Evolutionary conservation across 2,888 invertebrate genomes (phyloP).

Genomic region (Sarcophaga subvicina): DNA sequence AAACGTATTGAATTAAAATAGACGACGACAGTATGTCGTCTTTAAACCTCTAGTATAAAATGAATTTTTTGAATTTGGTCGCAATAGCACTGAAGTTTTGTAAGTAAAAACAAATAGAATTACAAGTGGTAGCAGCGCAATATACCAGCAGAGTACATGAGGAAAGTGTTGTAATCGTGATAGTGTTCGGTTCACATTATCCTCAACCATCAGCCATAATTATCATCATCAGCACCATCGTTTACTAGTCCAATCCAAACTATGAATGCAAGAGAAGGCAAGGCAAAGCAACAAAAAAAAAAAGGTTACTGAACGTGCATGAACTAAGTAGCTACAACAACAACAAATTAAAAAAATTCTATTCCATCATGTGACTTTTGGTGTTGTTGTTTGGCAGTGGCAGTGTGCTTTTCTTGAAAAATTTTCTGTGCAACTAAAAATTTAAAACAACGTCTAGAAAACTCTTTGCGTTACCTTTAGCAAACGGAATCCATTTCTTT

Average conservation of each 20-base stretch:
- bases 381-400: no score
- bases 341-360: slow-evolving; percentile 5
- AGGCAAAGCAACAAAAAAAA: slow-evolving; percentile 39
- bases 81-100: no score
- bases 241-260: slow-evolving; percentile 1
- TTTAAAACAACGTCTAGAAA: no score
- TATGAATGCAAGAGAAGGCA: neutral
- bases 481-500: no score
- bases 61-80: no score
- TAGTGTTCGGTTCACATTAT: neutral
- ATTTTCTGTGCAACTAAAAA: no score
- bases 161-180: no score
- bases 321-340: slow-evolving; percentile 54
- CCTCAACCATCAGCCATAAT: slow-evolving; percentile 38
- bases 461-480: no score
- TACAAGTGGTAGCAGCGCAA: neutral
- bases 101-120: no score
- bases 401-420: no score
- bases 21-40: slow-evolving; percentile 58
- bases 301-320: slow-evolving; percentile 72
- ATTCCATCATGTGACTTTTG: slow-evolving; percentile 36
- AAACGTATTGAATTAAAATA: slow-evolving; percentile 52
- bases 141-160: no score
- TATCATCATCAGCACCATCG: slow-evolving; percentile 34
- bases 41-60: slow-evolving; percentile 22